Percentiles rank a stretch among this genome's conserved stretches.
phyloP scores from a whole-genome alignment of 1,140 invertebrate genomes.

The Gryon sp. region DNA sequence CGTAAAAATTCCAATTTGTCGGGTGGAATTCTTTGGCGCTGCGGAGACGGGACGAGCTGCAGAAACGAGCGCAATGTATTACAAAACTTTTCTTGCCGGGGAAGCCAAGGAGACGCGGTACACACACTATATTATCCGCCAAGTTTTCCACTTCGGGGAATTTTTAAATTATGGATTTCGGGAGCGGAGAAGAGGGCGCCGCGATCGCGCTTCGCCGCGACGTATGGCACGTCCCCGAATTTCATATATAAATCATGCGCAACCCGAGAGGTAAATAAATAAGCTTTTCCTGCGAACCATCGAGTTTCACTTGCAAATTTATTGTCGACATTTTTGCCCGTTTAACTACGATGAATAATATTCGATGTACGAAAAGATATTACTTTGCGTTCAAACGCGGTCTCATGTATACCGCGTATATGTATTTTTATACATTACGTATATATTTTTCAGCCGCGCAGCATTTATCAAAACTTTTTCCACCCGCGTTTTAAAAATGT shows the following conservation, averaged over 20 bases:
- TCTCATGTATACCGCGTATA: slow-evolving; percentile 46
- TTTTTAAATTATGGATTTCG: slow-evolving; percentile 79
- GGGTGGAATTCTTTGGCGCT: slow-evolving; percentile 65
- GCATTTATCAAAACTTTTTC: slow-evolving; percentile 61
- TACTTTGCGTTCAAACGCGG: slow-evolving; percentile 61
- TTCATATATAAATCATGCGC: slow-evolving; percentile 67
- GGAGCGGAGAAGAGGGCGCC: slow-evolving; percentile 62
- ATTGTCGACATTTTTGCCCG: slow-evolving; percentile 64
- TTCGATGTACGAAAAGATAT: slow-evolving; percentile 64
- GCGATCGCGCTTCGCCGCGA: slow-evolving; percentile 65
- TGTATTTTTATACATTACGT: slow-evolving; percentile 62
- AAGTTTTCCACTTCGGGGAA: slow-evolving; percentile 77
- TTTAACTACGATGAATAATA: slow-evolving; percentile 67
- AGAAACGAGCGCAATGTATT: slow-evolving; percentile 77
- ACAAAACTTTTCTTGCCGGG: slow-evolving; percentile 73
- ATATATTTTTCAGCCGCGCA: slow-evolving; percentile 54
- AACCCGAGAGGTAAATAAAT: slow-evolving; percentile 66
- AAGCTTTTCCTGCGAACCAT: slow-evolving; percentile 66
- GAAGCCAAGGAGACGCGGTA: slow-evolving; percentile 65
- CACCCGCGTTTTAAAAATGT: slow-evolving; percentile 41
- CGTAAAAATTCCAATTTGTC: slow-evolving; percentile 77
- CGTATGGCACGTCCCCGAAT: slow-evolving; percentile 67
- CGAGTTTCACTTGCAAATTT: slow-evolving; percentile 67
- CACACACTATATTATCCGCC: slow-evolving; percentile 73
- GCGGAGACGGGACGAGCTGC: slow-evolving; percentile 70